Evolutionary conservation across 2,113 vertebrate genomes (phyloP).

Genomic region (Poeciliopsis occidentalis): DNA sequence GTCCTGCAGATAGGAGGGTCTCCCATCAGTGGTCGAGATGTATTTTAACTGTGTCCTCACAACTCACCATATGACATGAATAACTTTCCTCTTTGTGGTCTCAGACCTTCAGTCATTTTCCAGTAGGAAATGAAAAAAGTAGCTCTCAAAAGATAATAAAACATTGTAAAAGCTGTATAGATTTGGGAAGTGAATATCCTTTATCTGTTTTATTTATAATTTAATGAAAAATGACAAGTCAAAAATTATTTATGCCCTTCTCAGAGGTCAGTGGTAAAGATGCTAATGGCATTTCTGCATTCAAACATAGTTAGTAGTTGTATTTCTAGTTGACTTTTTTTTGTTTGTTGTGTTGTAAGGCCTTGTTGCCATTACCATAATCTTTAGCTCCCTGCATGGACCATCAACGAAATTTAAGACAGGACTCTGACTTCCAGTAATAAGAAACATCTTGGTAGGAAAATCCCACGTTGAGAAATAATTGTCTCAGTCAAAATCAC

Average conservation of each 20-base stretch:
- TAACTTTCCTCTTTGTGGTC: not conserved
- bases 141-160: not conserved
- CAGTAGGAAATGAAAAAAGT: not conserved
- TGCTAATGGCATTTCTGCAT: no score
- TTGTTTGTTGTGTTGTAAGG: no score
- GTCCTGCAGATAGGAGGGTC: conserved; percentile 62
- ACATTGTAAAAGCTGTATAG: not conserved
- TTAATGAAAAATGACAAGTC: not conserved
- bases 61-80: not conserved
- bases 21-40: not conserved
- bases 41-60: not conserved
- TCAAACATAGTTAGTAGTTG: no score
- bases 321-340: no score
- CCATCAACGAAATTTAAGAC: no score
- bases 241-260: not conserved
- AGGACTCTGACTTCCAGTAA: not conserved
- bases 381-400: no score
- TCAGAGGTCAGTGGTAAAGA: no score
- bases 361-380: no score
- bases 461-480: not conserved
- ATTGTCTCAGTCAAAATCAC: not conserved
- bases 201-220: not conserved
- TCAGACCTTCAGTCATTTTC: not conserved
- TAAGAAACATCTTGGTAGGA: not conserved
- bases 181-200: not conserved